Evolutionary conservation across 2,113 vertebrate genomes (phyloP).

Genomic region (rabbit (Oryctolagus cuniculus)): DNA sequence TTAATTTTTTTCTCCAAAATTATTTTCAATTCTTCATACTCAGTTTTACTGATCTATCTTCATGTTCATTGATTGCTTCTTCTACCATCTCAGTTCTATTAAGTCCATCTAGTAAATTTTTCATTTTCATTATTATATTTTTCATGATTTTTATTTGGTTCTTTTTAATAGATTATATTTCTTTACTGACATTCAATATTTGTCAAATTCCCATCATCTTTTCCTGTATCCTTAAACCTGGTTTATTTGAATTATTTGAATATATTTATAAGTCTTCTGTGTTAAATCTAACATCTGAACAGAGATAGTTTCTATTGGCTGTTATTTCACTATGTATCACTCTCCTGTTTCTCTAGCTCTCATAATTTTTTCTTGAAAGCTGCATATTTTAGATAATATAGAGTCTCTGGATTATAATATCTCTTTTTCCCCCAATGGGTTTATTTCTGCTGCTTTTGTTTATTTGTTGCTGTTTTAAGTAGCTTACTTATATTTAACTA

Average conservation of each 20-base stretch:
- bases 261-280: neutral
- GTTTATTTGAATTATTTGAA: neutral
- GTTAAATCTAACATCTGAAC: neutral
- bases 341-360: neutral
- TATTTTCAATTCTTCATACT: neutral
- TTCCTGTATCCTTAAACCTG: neutral
- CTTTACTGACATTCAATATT: neutral
- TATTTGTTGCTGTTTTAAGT: neutral
- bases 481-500: neutral
- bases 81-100: neutral
- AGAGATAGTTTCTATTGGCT: neutral
- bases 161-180: conserved; percentile 1
- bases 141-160: neutral
- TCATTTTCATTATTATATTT: neutral
- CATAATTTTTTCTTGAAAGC: neutral
- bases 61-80: neutral
- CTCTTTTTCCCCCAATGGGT: neutral
- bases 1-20: neutral
- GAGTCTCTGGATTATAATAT: neutral
- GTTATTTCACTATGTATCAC: neutral
- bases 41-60: neutral
- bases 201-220: neutral
- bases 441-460: conserved; percentile 1
- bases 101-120: neutral
- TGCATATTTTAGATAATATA: neutral